Conservation (phyloP, 2,888 invertebrate species). For the Tanypteryx hageni region DNA sequence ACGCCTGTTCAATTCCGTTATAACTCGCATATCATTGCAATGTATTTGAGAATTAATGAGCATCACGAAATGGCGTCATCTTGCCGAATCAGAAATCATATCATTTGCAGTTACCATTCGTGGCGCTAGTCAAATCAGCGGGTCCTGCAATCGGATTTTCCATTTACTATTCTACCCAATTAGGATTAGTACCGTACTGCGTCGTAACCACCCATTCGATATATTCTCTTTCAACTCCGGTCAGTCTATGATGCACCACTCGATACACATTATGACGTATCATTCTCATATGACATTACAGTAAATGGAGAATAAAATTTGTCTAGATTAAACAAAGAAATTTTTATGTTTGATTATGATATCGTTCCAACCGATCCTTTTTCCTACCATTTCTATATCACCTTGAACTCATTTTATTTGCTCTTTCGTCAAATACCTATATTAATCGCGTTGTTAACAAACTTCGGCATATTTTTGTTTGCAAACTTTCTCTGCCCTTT, state of each 20-base stretch:
- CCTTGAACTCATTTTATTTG: no score
- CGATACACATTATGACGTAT: no score
- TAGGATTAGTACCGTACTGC: not conserved
- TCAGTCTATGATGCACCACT: not conserved
- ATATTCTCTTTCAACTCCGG: not conserved
- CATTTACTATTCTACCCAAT: slow-evolving; percentile 16
- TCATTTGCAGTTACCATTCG: not conserved
- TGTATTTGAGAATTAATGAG: not conserved
- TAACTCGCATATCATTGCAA: not conserved
- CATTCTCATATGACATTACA: no score
- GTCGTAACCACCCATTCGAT: not conserved
- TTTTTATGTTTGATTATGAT: no score
- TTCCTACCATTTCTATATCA: no score
- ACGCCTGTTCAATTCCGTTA: not conserved
- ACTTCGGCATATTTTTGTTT: no score
- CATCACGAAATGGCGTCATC: not conserved
- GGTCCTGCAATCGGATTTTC: not conserved
- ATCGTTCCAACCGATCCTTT: no score
- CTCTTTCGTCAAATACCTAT: no score
- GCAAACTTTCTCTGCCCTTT: no score
- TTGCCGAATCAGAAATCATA: slow-evolving; percentile 1
- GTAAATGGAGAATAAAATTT: no score
- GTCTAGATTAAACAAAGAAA: no score
- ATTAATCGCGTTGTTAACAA: no score
- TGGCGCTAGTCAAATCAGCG: not conserved